Conservation (phyloP, 64 coral and sea anemone genomes). For the Stichodactyla helianthus region DNA sequence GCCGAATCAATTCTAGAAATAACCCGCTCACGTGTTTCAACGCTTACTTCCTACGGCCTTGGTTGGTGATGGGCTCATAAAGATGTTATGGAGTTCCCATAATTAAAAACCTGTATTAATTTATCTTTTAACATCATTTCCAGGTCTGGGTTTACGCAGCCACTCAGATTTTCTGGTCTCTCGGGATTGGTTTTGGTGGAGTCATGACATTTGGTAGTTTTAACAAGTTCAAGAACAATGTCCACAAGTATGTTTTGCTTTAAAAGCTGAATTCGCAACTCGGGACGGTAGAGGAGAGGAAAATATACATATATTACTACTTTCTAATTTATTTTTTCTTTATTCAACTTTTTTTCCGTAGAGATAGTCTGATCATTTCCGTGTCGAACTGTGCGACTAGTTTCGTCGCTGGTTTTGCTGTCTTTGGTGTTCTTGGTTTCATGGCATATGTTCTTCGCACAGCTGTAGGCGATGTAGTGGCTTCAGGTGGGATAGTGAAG, state of each 20-base stretch:
- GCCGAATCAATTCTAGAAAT: too few relatives aligned
- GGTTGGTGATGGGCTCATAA: too few relatives aligned
- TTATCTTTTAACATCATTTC: not conserved
- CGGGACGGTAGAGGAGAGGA: too few relatives aligned
- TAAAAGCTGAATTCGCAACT: too few relatives aligned
- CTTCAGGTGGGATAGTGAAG: constrained; percentile 17
- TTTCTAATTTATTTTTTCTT: too few relatives aligned
- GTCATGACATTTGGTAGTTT: constrained; percentile 91
- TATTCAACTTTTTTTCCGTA: not conserved
- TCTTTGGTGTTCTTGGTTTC: constrained; percentile 92
- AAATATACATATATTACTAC: too few relatives aligned
- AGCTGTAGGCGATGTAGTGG: constrained; percentile 62
- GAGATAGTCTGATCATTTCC: constrained; percentile 78
- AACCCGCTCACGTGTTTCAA: too few relatives aligned
- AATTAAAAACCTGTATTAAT: not conserved
- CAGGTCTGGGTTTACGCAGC: constrained; percentile 85
- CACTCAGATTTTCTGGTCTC: constrained; percentile 93
- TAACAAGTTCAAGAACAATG: constrained; percentile 93
- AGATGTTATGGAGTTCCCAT: not conserved
- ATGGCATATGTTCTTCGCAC: constrained; percentile 82
- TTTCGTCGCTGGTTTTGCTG: constrained; percentile 85
- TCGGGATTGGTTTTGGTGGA: constrained; percentile 92
- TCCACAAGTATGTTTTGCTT: constrained; percentile 51
- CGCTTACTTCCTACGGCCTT: too few relatives aligned
- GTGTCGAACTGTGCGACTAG: constrained; percentile 85